Percentiles rank a stretch among this genome's conserved stretches.
Conservation (phyloP, 92 coral and sea anemone species). For the Chrysogorgia sp. region DNA sequence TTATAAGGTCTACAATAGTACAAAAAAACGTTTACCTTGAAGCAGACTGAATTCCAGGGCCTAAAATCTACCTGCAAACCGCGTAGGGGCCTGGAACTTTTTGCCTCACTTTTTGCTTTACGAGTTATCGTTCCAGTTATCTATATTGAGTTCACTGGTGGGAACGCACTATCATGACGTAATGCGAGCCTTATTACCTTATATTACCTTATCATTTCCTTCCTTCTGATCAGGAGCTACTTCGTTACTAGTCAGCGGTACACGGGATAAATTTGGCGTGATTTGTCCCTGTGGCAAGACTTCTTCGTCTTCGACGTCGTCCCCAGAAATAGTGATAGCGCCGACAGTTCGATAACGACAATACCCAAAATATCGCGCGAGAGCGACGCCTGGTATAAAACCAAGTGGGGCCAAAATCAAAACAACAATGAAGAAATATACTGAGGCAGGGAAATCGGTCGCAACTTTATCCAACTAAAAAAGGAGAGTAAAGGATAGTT, state of each 20-base stretch:
- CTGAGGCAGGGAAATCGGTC: neutral
- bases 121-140: too few relatives aligned
- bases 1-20: too few relatives aligned
- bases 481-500: too few relatives aligned
- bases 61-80: too few relatives aligned
- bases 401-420: conserved; percentile 10
- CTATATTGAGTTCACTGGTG: too few relatives aligned
- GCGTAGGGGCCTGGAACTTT: too few relatives aligned
- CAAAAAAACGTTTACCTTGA: too few relatives aligned
- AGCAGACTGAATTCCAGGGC: too few relatives aligned
- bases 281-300: neutral
- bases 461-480: conserved; percentile 11
- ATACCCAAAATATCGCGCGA: conserved; percentile 2
- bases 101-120: too few relatives aligned
- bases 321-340: conserved; percentile 13
- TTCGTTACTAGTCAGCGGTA: conserved; percentile 39
- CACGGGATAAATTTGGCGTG: conserved; percentile 35
- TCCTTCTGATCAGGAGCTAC: conserved; percentile 29
- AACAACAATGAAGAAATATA: conserved; percentile 17
- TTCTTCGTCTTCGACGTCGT: conserved; percentile 10
- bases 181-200: conserved; percentile 49
- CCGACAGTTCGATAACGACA: conserved; percentile 22
- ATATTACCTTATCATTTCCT: conserved; percentile 35
- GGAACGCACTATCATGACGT: too few relatives aligned
- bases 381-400: conserved; percentile 32